Evolutionary conservation across 2,113 vertebrate genomes (phyloP).

Genomic region (Bagarius yarrelli): DNA sequence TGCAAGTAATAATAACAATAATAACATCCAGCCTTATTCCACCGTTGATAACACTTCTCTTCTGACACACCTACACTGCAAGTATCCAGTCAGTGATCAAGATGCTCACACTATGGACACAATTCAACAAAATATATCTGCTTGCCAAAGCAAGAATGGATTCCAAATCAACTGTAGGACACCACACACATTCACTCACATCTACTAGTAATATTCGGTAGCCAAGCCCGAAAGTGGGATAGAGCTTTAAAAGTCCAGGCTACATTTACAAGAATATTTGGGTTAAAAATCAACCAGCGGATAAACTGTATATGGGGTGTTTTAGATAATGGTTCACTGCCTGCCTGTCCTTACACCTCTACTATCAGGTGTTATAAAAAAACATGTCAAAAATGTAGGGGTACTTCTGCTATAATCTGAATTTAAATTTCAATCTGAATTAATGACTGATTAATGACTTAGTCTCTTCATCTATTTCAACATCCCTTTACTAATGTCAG

Average conservation of each 20-base stretch:
- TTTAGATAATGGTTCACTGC: neutral
- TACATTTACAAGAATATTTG: neutral
- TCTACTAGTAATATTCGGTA: neutral
- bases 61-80: neutral
- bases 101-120: neutral
- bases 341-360: neutral
- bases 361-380: neutral
- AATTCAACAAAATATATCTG: neutral
- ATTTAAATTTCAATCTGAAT: constrained; percentile 17
- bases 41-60: neutral
- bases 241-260: neutral
- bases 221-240: neutral
- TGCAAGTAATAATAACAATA: neutral
- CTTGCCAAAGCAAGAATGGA: neutral
- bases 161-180: neutral
- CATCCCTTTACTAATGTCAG: constrained; percentile 22
- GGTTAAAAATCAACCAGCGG: neutral
- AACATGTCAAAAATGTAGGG: neutral
- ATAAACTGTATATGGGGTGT: neutral
- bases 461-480: constrained; percentile 7
- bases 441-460: constrained; percentile 18
- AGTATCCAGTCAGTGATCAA: neutral
- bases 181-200: neutral
- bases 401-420: neutral
- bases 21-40: neutral